Percentiles rank a stretch among this genome's conserved stretches.
phyloP scores from a whole-genome alignment of 2,797 vertebrate species.

The Pseudotriccus pelzelni region DNA sequence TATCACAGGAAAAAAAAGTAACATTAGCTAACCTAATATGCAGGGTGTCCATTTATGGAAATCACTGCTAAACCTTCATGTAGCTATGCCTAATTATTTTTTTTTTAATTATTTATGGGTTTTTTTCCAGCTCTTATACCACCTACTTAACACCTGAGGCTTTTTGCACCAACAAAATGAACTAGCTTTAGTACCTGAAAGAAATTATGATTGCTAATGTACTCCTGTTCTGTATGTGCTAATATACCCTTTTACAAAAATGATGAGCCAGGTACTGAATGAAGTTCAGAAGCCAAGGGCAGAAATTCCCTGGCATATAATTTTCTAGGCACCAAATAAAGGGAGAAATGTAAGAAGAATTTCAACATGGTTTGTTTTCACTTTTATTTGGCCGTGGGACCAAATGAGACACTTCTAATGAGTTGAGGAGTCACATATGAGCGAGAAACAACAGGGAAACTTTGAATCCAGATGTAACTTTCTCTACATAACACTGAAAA shows the following conservation, averaged over 20 bases:
- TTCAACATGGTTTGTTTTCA: neutral
- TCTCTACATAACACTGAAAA: conserved; percentile 26
- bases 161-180: conserved; percentile 38
- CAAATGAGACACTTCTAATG: conserved; percentile 30
- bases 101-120: neutral
- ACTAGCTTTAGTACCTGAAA: neutral
- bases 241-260: neutral
- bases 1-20: neutral
- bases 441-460: conserved; percentile 37
- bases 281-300: neutral
- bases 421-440: conserved; percentile 25
- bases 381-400: conserved; percentile 45
- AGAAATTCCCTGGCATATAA: neutral
- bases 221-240: neutral
- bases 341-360: neutral
- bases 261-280: neutral
- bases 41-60: neutral
- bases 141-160: neutral
- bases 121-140: neutral
- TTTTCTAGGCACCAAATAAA: neutral
- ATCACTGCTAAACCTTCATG: neutral
- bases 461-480: conserved; percentile 39
- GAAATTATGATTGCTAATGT: conserved; percentile 26
- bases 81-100: neutral
- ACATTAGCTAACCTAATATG: neutral